Percentiles rank a stretch among this genome's conserved stretches.
These are phyloP conservation scores for Enteromius argenteus DNA, from an alignment of 2,797 vertebrate genomes.

Conservation along the genomic window DNA sequence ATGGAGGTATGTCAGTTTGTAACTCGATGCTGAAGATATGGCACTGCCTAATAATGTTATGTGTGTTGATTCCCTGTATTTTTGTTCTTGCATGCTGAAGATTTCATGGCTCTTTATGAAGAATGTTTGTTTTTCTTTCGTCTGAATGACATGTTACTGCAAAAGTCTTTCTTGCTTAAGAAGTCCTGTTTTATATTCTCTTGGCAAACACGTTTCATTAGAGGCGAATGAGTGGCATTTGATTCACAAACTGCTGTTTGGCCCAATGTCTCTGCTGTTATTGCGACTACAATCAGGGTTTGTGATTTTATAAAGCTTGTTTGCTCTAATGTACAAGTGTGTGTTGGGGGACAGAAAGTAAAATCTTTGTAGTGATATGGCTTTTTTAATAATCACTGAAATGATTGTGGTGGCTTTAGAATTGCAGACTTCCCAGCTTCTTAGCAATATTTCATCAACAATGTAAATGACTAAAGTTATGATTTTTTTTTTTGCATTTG, in stretches of 20 bases:
- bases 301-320: constrained; percentile 78
- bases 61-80: constrained; percentile 61
- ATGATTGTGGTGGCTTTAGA: constrained; percentile 67
- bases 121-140: constrained; percentile 59
- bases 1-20: constrained; percentile 68
- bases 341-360: constrained; percentile 67
- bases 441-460: constrained; percentile 62
- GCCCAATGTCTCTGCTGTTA: constrained; percentile 73
- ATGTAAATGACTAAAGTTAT: constrained; percentile 46
- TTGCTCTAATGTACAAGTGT: constrained; percentile 81
- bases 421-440: constrained; percentile 59
- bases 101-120: constrained; percentile 64
- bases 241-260: constrained; percentile 68
- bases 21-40: constrained; percentile 65
- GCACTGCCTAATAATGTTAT: constrained; percentile 64
- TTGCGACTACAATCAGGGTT: constrained; percentile 78
- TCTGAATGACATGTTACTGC: constrained; percentile 48
- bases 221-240: constrained; percentile 62
- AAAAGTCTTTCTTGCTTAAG: constrained; percentile 54
- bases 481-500: constrained; percentile 7
- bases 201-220: constrained; percentile 59
- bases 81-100: constrained; percentile 64
- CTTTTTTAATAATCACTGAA: constrained; percentile 68
- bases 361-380: constrained; percentile 60
- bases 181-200: constrained; percentile 58